phyloP scores from a whole-genome alignment of 2,797 vertebrate species.

The Kryptopterus vitreolus region DNA sequence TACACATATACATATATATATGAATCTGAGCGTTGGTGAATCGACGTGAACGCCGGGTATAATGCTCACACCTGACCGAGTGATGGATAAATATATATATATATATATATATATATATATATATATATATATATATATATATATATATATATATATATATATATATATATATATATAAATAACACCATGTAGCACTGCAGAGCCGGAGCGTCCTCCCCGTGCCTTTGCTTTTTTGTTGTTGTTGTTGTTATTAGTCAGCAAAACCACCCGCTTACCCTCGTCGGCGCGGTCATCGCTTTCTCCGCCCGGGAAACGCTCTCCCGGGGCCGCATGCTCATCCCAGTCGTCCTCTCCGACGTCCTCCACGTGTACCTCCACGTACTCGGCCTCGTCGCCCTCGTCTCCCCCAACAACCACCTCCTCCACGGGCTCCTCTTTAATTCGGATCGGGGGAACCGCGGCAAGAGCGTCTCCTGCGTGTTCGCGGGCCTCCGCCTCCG shows the following conservation, averaged over 20 bases:
- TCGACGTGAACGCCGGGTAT: not conserved
- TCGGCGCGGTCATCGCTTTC: conserved; percentile 33
- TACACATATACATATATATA: not conserved
- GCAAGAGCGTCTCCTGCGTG: conserved; percentile 39
- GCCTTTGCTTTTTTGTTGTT: no score
- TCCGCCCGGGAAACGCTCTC: conserved; percentile 16
- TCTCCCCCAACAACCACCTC: conserved; percentile 43
- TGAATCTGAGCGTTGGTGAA: not conserved
- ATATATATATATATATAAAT: no score
- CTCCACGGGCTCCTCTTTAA: conserved; percentile 55
- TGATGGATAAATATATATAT: no score
- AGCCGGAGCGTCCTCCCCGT: no score
- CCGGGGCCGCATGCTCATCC: conserved; percentile 16
- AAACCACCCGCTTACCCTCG: conserved; percentile 42
- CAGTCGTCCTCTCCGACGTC: conserved; percentile 37
- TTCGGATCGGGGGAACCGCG: conserved; percentile 29
- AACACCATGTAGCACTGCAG: no score
- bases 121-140: no score
- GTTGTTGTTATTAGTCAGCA: not conserved
- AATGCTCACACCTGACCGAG: no score
- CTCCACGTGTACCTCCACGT: conserved; percentile 39
- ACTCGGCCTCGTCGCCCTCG: conserved; percentile 28
- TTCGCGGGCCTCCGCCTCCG: conserved; percentile 44
- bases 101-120: no score
- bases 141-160: no score